phyloP scores from a whole-genome alignment of 2,797 vertebrate genomes.

The Sciurus carolinensis region DNA sequence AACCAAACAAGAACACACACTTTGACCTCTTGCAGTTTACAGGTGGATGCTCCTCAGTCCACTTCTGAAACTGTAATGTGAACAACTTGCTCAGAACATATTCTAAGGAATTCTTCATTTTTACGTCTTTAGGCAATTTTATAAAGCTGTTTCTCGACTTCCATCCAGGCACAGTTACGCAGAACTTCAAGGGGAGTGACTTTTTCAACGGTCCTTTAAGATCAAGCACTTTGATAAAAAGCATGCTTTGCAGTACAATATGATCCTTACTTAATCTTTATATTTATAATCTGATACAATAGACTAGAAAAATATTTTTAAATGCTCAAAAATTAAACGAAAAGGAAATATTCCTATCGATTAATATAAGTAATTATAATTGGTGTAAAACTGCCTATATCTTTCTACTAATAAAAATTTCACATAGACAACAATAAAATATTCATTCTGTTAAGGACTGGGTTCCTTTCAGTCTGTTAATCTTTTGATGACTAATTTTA shows the following conservation, averaged over 20 bases:
- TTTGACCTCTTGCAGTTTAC: constrained; percentile 76
- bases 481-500: constrained; percentile 31
- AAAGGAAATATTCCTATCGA: constrained; percentile 5
- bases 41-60: constrained; percentile 56
- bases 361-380: background rate
- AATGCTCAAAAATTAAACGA: constrained; percentile 32
- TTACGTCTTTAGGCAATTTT: constrained; percentile 8
- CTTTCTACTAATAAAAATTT: constrained; percentile 9
- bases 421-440: constrained; percentile 21
- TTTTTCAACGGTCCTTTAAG: background rate
- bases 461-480: background rate
- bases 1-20: constrained; percentile 86
- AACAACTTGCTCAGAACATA: constrained; percentile 37
- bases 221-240: background rate
- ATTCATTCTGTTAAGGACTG: background rate
- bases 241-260: background rate
- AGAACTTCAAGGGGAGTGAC: constrained; percentile 17
- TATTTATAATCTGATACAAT: background rate
- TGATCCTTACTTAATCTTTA: background rate
- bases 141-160: constrained; percentile 2
- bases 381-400: background rate
- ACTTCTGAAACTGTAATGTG: background rate
- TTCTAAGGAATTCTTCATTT: background rate
- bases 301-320: constrained; percentile 26
- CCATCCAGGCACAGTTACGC: background rate